Conservation (phyloP, 2,888 invertebrate genomes). For the Lasioglossum vierecki region DNA sequence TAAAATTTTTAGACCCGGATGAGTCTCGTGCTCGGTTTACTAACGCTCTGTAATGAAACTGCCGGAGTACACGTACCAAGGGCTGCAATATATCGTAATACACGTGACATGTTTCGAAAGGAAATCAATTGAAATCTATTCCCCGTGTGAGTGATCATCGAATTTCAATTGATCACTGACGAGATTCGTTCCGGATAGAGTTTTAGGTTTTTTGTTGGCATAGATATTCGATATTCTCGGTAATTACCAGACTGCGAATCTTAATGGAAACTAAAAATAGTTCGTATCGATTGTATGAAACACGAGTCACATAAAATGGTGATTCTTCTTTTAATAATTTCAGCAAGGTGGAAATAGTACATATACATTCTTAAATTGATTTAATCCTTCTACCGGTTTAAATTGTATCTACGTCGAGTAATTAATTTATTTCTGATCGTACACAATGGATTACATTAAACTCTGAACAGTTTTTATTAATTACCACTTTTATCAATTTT, state of each 20-base stretch:
- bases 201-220: not conserved
- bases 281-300: too few species aligned
- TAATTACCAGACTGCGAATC: not conserved
- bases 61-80: not conserved
- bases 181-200: not conserved
- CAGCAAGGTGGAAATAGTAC: too few species aligned
- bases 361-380: too few species aligned
- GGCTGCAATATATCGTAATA: not conserved
- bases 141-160: not conserved
- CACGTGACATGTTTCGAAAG: not conserved
- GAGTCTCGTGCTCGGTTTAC: constrained; percentile 8
- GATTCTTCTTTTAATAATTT: too few species aligned
- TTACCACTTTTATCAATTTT: too few species aligned
- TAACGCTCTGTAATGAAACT: constrained; percentile 4
- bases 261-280: too few species aligned
- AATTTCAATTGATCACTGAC: not conserved
- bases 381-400: too few species aligned
- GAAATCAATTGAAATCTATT: not conserved
- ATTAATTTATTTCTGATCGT: too few species aligned
- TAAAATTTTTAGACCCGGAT: constrained; percentile 29
- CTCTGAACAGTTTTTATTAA: too few species aligned
- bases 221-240: not conserved
- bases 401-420: too few species aligned
- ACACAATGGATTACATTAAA: too few species aligned
- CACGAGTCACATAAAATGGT: too few species aligned